phyloP scores from a whole-genome alignment of 2,888 invertebrate genomes.

The Drosophila paranaensis region DNA sequence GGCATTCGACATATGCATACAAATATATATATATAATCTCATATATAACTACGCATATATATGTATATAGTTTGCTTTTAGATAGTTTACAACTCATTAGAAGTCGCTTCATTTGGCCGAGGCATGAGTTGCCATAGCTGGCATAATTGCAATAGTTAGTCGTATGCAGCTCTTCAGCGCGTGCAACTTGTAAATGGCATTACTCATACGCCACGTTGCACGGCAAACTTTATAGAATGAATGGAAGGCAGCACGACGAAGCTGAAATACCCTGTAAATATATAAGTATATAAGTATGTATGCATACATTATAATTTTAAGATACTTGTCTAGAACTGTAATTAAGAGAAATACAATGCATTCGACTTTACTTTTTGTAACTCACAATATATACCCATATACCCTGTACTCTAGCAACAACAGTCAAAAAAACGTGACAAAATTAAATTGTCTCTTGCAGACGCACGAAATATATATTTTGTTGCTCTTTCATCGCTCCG shows the following conservation, averaged over 20 bases:
- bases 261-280: background rate
- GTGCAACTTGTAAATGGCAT: slow-evolving; percentile 41
- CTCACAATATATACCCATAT: too few species aligned
- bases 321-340: too few species aligned
- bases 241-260: background rate
- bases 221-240: slow-evolving; percentile 28
- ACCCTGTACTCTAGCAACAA: background rate
- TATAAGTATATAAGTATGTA: background rate
- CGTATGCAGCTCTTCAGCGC: slow-evolving; percentile 35
- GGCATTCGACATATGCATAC: slow-evolving; percentile 35
- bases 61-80: slow-evolving; percentile 18
- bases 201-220: slow-evolving; percentile 52
- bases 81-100: slow-evolving; percentile 64
- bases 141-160: slow-evolving; percentile 53
- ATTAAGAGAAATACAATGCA: background rate
- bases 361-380: background rate
- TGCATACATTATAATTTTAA: too few species aligned
- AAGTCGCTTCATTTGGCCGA: slow-evolving; percentile 50
- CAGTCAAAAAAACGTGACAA: background rate
- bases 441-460: slow-evolving; percentile 10
- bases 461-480: background rate
- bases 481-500: slow-evolving; percentile 11
- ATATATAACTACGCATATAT: background rate
- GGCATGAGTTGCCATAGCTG: slow-evolving; percentile 29
- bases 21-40: background rate